Conservation (phyloP, 2,113 vertebrate genomes). For the Camarhynchus parvulus region DNA sequence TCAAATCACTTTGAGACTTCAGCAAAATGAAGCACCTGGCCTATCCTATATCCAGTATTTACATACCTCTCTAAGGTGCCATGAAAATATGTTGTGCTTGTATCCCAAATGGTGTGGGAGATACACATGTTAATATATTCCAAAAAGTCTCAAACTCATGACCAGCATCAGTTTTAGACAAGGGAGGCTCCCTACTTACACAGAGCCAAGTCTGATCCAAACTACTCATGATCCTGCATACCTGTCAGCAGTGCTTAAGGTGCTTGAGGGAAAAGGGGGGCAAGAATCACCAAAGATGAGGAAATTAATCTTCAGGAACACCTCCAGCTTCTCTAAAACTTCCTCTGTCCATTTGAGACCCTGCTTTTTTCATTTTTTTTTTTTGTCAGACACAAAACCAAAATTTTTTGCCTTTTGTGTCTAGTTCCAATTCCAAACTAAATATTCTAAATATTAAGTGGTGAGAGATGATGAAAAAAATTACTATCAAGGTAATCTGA, state of each 20-base stretch:
- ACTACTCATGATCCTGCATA: background rate
- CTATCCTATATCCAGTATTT: background rate
- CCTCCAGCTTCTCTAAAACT: background rate
- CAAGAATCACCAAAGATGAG: background rate
- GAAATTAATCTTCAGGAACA: background rate
- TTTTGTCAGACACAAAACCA: background rate
- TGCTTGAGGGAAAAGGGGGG: background rate
- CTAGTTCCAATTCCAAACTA: background rate
- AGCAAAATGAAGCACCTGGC: background rate
- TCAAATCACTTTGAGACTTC: background rate
- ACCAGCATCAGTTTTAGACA: background rate
- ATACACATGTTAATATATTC: background rate
- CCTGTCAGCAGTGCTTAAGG: background rate
- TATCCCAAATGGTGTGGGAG: background rate
- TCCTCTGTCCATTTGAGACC: background rate
- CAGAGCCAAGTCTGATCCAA: background rate
- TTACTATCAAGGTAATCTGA: background rate
- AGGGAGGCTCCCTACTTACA: background rate
- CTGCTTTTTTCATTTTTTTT: fast-evolving
- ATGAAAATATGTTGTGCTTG: background rate
- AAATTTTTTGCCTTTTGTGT: background rate
- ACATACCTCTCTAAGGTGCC: background rate
- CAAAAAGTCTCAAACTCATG: background rate
- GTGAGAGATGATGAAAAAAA: background rate
- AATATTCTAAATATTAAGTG: background rate